These are phyloP conservation scores for Dimorphilus gyrociliatus DNA, from an alignment of 2,888 invertebrate genomes.

Conservation along the genomic window DNA sequence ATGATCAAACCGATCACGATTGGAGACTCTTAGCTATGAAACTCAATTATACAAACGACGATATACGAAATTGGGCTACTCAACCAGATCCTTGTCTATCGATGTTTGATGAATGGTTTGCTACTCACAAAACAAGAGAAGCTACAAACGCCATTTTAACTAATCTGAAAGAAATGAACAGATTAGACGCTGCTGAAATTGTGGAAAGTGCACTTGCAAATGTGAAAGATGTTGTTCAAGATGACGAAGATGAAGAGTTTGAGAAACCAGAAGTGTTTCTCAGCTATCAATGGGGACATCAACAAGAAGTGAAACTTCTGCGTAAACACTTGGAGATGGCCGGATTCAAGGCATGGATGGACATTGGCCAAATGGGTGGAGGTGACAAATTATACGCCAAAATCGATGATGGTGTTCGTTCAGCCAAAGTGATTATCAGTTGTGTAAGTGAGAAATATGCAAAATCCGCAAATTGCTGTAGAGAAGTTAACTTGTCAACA, in stretches of 20 bases:
- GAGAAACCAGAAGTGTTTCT: conserved; percentile 17
- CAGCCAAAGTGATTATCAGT: conserved; percentile 23
- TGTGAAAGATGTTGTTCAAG: too few species aligned
- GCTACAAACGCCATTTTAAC: conserved; percentile 20
- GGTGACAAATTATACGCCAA: conserved; percentile 32
- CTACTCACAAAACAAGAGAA: conserved; percentile 27
- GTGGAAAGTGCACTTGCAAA: conserved; percentile 27
- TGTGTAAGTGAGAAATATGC: conserved; percentile 30
- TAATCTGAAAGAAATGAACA: conserved; percentile 26
- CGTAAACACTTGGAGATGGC: conserved; percentile 27
- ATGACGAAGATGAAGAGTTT: too few species aligned
- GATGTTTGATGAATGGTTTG: conserved; percentile 31
- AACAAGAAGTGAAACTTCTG: conserved; percentile 26
- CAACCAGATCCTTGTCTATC: conserved; percentile 31
- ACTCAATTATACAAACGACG: conserved; percentile 27
- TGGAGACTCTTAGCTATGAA: conserved; percentile 28
- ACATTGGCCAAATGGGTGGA: conserved; percentile 35
- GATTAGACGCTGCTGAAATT: conserved; percentile 23
- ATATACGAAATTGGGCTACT: conserved; percentile 27
- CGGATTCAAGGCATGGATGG: conserved; percentile 32
- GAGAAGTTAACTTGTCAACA: conserved; percentile 30
- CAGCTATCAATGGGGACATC: conserved; percentile 32
- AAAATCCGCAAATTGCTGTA: conserved; percentile 30
- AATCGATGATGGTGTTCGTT: conserved; percentile 28
- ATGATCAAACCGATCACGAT: conserved; percentile 21